Conservation (phyloP, 2,888 invertebrate species). For the Apamea monoglypha region DNA sequence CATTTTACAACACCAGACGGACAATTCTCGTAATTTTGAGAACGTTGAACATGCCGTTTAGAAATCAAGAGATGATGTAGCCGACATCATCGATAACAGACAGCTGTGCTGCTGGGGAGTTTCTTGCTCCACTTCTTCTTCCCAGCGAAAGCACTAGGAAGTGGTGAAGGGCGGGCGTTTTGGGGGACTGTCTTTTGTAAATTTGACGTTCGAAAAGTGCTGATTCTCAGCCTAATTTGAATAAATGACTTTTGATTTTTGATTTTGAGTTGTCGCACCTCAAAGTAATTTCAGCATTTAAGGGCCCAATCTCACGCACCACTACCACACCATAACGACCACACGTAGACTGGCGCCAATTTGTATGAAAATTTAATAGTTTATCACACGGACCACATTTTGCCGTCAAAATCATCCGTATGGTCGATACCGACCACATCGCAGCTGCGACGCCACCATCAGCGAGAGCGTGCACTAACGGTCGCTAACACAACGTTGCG, state of each 20-base stretch:
- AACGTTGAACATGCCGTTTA: not conserved
- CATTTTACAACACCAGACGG: not conserved
- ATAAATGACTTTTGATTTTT: too few relatives aligned
- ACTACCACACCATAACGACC: not conserved
- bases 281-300: not conserved
- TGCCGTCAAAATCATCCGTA: not conserved
- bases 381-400: not conserved
- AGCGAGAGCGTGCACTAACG: not conserved
- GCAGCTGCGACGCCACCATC: not conserved
- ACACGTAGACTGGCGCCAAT: not conserved
- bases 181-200: too few relatives aligned
- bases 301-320: not conserved
- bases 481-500: not conserved
- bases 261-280: not conserved
- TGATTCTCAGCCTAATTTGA: too few relatives aligned
- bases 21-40: too few relatives aligned
- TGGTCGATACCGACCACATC: not conserved
- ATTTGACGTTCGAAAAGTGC: too few relatives aligned
- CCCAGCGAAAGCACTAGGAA: too few relatives aligned
- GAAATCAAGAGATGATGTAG: not conserved
- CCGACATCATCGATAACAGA: not conserved
- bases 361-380: not conserved
- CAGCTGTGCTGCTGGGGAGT: too few relatives aligned
- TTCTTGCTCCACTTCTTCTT: too few relatives aligned
- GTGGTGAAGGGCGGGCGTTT: too few relatives aligned